Conservation (phyloP, 1,140 invertebrate genomes). For the Lordiphosa mommai region DNA sequence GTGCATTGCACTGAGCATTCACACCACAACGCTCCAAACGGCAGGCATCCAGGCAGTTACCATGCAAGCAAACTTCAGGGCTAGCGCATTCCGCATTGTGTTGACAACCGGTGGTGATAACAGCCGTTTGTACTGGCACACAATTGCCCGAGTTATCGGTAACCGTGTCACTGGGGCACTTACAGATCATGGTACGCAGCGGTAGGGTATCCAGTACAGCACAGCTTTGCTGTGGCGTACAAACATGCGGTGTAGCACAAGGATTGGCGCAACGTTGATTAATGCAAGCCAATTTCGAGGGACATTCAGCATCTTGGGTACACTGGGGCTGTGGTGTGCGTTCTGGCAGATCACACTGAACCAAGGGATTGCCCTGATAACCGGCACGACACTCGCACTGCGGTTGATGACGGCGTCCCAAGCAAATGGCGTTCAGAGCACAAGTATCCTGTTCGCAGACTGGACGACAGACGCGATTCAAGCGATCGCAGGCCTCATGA, state of each 20-base stretch:
- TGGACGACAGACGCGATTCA: slow-evolving; percentile 90
- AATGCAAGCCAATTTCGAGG: slow-evolving; percentile 86
- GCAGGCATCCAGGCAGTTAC: slow-evolving; percentile 90
- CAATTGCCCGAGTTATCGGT: slow-evolving; percentile 84
- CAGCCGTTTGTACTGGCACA: slow-evolving; percentile 80
- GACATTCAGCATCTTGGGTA: slow-evolving; percentile 87
- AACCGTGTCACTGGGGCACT: slow-evolving; percentile 88
- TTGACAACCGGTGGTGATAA: slow-evolving; percentile 79
- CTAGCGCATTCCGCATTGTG: slow-evolving; percentile 87
- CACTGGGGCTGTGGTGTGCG: slow-evolving; percentile 83
- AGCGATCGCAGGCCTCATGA: slow-evolving; percentile 90
- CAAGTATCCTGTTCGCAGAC: slow-evolving; percentile 90
- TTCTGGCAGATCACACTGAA: slow-evolving; percentile 83
- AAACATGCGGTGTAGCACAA: slow-evolving; percentile 85
- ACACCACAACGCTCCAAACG: slow-evolving; percentile 88
- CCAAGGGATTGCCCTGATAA: slow-evolving; percentile 88
- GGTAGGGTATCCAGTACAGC: slow-evolving; percentile 88
- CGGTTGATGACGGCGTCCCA: slow-evolving; percentile 87
- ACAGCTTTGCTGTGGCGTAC: slow-evolving; percentile 88
- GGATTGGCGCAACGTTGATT: slow-evolving; percentile 88
- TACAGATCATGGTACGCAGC: slow-evolving; percentile 89
- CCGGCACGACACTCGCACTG: slow-evolving; percentile 88
- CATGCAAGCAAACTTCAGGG: slow-evolving; percentile 86
- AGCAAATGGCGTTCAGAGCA: slow-evolving; percentile 87
- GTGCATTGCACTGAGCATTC: slow-evolving; percentile 90